Evolutionary conservation across 2,888 invertebrate genomes (phyloP).

Genomic region (Tetrapedia diversipes): DNA sequence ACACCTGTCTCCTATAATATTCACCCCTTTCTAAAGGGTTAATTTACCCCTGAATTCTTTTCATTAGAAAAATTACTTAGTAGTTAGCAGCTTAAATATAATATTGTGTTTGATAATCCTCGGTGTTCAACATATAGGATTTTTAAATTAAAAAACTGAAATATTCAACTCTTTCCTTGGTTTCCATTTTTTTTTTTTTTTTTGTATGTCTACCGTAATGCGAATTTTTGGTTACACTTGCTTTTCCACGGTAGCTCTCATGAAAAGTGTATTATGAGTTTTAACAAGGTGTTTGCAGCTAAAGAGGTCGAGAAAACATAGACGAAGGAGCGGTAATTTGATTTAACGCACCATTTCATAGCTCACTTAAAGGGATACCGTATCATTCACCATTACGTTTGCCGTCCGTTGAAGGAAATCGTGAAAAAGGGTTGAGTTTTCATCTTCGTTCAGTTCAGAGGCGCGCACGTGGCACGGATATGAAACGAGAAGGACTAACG

Average conservation of each 20-base stretch:
- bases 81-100: no score
- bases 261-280: slow-evolving; percentile 10
- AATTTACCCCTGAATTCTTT: no score
- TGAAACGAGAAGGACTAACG: slow-evolving; percentile 28
- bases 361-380: slow-evolving; percentile 21
- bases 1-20: no score
- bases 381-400: slow-evolving; percentile 15
- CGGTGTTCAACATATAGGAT: no score
- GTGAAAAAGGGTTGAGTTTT: slow-evolving; percentile 27
- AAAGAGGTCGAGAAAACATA: slow-evolving; percentile 34
- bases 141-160: no score
- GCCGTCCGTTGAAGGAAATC: slow-evolving; percentile 18
- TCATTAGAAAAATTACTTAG: no score
- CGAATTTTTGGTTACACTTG: neutral
- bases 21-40: no score
- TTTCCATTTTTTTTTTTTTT: no score
- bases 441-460: no score
- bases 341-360: slow-evolving; percentile 25
- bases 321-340: slow-evolving; percentile 34
- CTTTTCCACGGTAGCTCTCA: neutral
- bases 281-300: slow-evolving; percentile 34
- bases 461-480: neutral
- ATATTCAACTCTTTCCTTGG: no score
- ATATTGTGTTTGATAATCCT: no score
- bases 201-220: no score